These are phyloP conservation scores for Pocillopora damicornis DNA, from an alignment of 64 coral and sea anemone species.

Conservation along the genomic window DNA sequence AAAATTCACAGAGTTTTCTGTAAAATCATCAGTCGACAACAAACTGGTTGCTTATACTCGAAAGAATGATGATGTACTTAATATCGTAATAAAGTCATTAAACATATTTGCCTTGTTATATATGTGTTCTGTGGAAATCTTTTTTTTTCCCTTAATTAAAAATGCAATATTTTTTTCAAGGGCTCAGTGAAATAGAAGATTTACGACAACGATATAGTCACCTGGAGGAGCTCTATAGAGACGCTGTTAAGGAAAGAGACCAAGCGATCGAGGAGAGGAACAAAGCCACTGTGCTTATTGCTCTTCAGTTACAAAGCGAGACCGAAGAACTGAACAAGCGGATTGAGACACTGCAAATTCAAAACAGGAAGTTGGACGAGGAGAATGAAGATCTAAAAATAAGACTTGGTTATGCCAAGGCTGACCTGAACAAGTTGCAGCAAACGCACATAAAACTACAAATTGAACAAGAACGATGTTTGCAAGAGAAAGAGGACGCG, in stretches of 20 bases:
- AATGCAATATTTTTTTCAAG: neutral
- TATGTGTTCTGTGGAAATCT: too few relatives aligned
- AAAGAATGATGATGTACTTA: too few relatives aligned
- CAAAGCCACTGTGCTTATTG: slow-evolving; percentile 64
- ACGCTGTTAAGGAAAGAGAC: slow-evolving; percentile 53
- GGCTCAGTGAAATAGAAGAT: slow-evolving; percentile 68
- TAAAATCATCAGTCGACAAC: too few relatives aligned
- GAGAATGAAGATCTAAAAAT: slow-evolving; percentile 71
- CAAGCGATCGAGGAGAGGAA: slow-evolving; percentile 80
- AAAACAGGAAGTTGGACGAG: slow-evolving; percentile 37
- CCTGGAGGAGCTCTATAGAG: slow-evolving; percentile 56
- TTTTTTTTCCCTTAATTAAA: too few relatives aligned
- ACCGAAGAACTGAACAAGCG: slow-evolving; percentile 55
- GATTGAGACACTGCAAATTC: slow-evolving; percentile 44
- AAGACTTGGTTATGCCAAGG: slow-evolving; percentile 49
- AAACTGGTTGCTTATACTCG: too few relatives aligned
- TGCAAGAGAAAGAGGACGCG: slow-evolving; percentile 42
- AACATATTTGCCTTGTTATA: too few relatives aligned
- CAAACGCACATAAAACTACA: slow-evolving; percentile 64
- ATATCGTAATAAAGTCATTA: too few relatives aligned
- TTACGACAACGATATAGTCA: slow-evolving; percentile 52
- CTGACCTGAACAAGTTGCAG: slow-evolving; percentile 63
- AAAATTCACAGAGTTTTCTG: too few relatives aligned
- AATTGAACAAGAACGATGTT: slow-evolving; percentile 65
- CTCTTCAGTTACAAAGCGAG: slow-evolving; percentile 69